Evolutionary conservation across 2,113 vertebrate species (phyloP).

Genomic region (Pleuronectes platessa): DNA sequence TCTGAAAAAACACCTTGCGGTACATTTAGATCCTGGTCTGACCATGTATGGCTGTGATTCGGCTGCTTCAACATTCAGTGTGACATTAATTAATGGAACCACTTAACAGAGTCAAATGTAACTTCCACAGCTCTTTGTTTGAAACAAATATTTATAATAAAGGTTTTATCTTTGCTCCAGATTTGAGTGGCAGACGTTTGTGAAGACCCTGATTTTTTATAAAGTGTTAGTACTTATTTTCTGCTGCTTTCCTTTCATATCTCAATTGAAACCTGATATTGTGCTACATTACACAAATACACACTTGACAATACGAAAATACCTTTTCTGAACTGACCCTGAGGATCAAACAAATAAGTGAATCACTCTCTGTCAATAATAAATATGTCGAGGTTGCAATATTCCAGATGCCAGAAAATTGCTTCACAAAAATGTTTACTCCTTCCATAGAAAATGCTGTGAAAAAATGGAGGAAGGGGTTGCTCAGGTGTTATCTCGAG

Average conservation of each 20-base stretch:
- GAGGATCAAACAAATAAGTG: too few species aligned
- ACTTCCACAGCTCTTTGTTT: slow-evolving; percentile 2
- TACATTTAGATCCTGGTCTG: slow-evolving; percentile 68
- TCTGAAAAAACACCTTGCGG: slow-evolving; percentile 80
- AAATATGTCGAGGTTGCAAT: too few species aligned
- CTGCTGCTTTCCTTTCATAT: not conserved
- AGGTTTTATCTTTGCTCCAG: slow-evolving; percentile 26
- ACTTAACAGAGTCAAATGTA: slow-evolving; percentile 34
- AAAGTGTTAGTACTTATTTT: not conserved
- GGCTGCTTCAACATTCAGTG: slow-evolving; percentile 46
- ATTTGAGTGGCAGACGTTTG: slow-evolving; percentile 1
- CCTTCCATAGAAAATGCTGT: too few species aligned
- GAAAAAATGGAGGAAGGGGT: too few species aligned
- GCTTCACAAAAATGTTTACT: too few species aligned
- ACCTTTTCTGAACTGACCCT: too few species aligned
- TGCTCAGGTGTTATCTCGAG: too few species aligned
- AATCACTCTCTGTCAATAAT: too few species aligned
- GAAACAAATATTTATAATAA: slow-evolving; percentile 54
- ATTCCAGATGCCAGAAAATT: too few species aligned
- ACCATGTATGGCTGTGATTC: slow-evolving; percentile 48
- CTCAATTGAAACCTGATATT: not conserved
- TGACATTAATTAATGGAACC: slow-evolving; percentile 50
- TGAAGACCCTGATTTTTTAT: not conserved
- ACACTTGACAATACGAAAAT: too few species aligned
- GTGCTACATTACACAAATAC: not conserved